phyloP scores from a whole-genome alignment of 2,888 invertebrate species.

The Hemithea aestivaria region DNA sequence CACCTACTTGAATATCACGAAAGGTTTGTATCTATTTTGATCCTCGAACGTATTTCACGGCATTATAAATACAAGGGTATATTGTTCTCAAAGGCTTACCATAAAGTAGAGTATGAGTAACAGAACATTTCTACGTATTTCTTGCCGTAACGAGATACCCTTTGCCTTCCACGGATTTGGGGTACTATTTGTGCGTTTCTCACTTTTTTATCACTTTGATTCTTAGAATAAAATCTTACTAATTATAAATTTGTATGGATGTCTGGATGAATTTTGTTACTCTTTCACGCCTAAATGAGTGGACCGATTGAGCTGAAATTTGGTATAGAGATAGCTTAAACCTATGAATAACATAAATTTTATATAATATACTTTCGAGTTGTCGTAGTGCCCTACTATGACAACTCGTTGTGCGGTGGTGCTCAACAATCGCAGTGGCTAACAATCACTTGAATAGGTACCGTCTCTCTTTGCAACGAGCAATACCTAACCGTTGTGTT shows the following conservation, averaged over 20 bases:
- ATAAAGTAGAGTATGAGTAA: constrained; percentile 16
- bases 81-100: constrained; percentile 11
- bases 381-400: background rate
- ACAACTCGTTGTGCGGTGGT: constrained; percentile 10
- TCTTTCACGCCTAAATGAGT: no score
- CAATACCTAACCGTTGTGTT: background rate
- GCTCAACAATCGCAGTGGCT: constrained; percentile 25
- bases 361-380: background rate
- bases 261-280: no score
- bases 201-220: background rate
- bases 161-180: constrained; percentile 19
- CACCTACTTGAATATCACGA: no score
- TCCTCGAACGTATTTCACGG: no score
- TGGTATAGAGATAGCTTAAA: no score
- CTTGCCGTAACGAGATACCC: constrained; percentile 31
- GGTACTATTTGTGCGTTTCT: constrained; percentile 13
- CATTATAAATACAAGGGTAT: no score
- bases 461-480: constrained; percentile 12
- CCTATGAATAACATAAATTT: no score
- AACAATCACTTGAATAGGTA: constrained; percentile 30
- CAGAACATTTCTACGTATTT: constrained; percentile 25
- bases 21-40: no score
- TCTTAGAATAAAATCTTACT: no score
- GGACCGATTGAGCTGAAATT: no score
- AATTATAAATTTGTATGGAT: no score